Conservation (phyloP, 1,140 invertebrate species). For the Listronotus oregonensis region DNA sequence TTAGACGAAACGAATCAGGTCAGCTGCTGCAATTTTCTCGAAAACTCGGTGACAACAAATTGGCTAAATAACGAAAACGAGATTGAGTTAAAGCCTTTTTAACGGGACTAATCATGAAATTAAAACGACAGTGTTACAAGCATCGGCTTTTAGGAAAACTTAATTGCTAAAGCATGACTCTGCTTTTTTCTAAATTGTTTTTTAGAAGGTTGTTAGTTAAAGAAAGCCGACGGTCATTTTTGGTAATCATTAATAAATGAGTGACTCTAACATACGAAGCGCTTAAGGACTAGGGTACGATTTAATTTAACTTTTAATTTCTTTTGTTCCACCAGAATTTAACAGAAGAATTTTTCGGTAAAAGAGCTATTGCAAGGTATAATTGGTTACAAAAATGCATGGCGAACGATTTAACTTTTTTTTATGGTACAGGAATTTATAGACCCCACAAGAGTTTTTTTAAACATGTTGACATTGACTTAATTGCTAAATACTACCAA, state of each 20-base stretch:
- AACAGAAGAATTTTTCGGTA: constrained; percentile 9
- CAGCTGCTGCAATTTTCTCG: neutral
- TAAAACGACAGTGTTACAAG: constrained; percentile 10
- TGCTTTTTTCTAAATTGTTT: constrained; percentile 17
- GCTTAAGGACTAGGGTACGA: constrained; percentile 22
- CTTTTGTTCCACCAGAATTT: constrained; percentile 1
- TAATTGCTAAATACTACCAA: no score
- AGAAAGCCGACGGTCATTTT: constrained; percentile 30
- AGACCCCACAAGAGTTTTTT: no score
- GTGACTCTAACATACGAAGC: constrained; percentile 18
- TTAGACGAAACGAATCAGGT: neutral
- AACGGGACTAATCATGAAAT: constrained; percentile 10
- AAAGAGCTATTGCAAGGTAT: constrained; percentile 12
- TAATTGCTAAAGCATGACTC: constrained; percentile 21
- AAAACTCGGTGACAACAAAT: neutral
- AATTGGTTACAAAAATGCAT: neutral
- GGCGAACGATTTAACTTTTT: neutral
- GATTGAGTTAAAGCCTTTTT: constrained; percentile 7
- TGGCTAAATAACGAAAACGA: neutral
- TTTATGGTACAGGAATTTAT: no score
- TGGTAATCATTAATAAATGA: constrained; percentile 31
- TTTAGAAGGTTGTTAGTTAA: constrained; percentile 12
- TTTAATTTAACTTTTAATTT: constrained; percentile 27
- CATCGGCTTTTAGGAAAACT: constrained; percentile 13
- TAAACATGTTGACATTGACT: no score